Conservation (phyloP, 1,140 invertebrate species). For the Anthonomus grandis region DNA sequence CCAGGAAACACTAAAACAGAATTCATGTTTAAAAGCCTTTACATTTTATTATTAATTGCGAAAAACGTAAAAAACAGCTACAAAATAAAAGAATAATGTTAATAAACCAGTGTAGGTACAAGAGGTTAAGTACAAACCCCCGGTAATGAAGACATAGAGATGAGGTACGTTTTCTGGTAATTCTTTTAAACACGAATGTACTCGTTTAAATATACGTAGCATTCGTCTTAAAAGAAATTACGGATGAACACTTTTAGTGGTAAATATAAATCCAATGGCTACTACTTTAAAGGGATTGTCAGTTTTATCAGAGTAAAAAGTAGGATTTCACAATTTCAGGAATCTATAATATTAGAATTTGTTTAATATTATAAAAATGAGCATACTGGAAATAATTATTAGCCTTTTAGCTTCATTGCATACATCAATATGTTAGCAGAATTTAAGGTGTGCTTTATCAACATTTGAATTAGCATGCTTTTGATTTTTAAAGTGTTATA, state of each 20-base stretch:
- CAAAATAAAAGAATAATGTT: constrained; percentile 6
- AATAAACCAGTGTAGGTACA: constrained; percentile 8
- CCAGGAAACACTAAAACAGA: constrained; percentile 18
- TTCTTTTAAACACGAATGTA: constrained; percentile 1
- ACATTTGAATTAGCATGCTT: too few relatives aligned
- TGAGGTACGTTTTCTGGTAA: background rate
- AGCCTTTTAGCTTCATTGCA: too few relatives aligned
- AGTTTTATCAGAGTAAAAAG: too few relatives aligned
- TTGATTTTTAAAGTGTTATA: too few relatives aligned
- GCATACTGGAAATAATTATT: too few relatives aligned
- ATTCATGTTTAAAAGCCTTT: background rate
- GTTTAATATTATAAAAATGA: too few relatives aligned
- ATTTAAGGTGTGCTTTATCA: too few relatives aligned
- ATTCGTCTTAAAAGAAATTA: constrained; percentile 6
- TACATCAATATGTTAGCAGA: too few relatives aligned
- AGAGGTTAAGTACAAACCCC: constrained; percentile 2
- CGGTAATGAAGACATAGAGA: background rate
- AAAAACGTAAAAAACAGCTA: background rate
- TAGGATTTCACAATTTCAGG: too few relatives aligned
- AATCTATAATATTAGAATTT: too few relatives aligned
- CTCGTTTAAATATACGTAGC: constrained; percentile 2
- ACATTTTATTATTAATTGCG: background rate
- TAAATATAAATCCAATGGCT: too few relatives aligned
- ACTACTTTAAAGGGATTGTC: too few relatives aligned
- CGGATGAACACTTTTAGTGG: background rate